Evolutionary conservation across 2,888 invertebrate genomes (phyloP), one percentile per base, ranked within the genome.

Genomic region (Sclerodermus sp.): DNA sequence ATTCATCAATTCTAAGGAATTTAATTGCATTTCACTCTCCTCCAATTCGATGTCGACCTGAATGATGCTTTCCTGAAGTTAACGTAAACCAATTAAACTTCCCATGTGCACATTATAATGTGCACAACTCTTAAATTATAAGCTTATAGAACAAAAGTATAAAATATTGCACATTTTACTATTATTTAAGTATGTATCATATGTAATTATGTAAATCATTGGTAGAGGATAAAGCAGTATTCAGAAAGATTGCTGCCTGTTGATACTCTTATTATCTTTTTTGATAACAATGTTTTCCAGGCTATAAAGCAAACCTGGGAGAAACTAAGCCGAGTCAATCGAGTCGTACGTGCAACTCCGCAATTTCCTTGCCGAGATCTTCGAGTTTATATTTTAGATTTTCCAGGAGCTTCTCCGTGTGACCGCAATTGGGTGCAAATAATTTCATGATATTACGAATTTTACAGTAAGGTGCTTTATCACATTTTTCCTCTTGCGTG

Each of bases 321-420:
- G 64, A 49, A 67, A 67, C 64, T n/a, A n/a, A n/a, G n/a, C n/a
- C n/a, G n/a, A n/a, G 51, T 60, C 53, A 50, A 62, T 68, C 68
- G 55, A 59, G 61, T 53, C 65, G 67, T 73, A 76, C 76, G 68
- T 76, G 73, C 67, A 76, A 71, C 55, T 74, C 64, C 42, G 64
- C 49, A 47, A 68, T 72, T 62, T 76, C 71, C 14, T 45, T 46
- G 29, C 67, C 60, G n/a, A 76, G 50, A 17, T 58, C 54, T 42
- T 67, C 43, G 23, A 69, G 64, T 1, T 51, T 45, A 3, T 42
- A 62, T 44, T 56, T 59, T 23, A 74, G 53, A 23, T 58, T 53
- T 14, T 53, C 51, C 23, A 69, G 53, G 4, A 74, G 62, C 48
- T 60, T 70, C 13, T 73, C 71, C 2, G 70, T 62, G 0, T 69